These are phyloP conservation scores for Pampus argenteus DNA, from an alignment of 2,797 vertebrate species.

Conservation along the genomic window DNA sequence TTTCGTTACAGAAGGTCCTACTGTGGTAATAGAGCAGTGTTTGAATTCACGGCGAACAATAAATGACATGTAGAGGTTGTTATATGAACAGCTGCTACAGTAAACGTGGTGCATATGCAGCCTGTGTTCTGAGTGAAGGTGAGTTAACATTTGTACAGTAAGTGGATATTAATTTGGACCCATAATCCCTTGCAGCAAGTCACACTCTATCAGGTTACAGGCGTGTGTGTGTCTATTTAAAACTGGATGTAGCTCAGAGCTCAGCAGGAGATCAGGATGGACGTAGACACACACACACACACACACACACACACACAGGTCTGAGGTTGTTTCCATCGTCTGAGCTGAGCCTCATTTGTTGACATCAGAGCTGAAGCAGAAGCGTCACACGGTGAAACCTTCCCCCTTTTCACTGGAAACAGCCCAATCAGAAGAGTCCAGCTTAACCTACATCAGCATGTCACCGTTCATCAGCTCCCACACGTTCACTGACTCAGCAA, in stretches of 20 bases:
- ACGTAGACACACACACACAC: constrained; percentile 10
- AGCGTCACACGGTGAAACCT: constrained; percentile 3
- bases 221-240: constrained; percentile 2
- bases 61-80: constrained; percentile 2
- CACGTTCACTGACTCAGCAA: constrained; percentile 30
- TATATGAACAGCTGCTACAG: constrained; percentile 1
- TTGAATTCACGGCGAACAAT: neutral
- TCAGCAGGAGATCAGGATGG: neutral
- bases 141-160: constrained; percentile 54
- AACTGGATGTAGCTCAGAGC: neutral
- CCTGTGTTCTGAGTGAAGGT: constrained; percentile 8
- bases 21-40: neutral
- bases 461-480: neutral
- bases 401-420: neutral
- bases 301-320: constrained; percentile 20
- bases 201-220: constrained; percentile 62
- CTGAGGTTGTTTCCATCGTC: neutral
- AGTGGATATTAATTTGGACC: constrained; percentile 70
- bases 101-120: neutral
- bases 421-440: constrained; percentile 16
- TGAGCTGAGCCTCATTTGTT: constrained; percentile 14
- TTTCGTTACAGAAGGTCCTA: neutral
- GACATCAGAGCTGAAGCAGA: constrained; percentile 28
- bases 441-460: constrained; percentile 22
- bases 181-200: constrained; percentile 66